phyloP scores from a whole-genome alignment of 2,888 invertebrate genomes.

The Megamerina dolium region DNA sequence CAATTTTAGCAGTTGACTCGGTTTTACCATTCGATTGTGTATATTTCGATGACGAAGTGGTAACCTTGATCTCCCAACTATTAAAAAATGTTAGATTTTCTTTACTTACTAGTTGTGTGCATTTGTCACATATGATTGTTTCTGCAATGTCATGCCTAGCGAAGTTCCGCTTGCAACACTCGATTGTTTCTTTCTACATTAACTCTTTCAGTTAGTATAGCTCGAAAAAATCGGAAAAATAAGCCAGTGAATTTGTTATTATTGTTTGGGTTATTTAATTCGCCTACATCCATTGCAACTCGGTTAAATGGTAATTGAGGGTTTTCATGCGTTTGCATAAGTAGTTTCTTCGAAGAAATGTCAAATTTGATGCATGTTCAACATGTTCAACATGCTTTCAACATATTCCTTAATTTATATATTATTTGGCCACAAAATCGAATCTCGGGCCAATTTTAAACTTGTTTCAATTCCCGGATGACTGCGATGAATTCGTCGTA shows the following conservation, averaged over 20 bases:
- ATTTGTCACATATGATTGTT: not conserved
- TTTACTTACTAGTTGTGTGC: not conserved
- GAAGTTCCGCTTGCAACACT: not conserved
- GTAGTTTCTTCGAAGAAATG: not conserved
- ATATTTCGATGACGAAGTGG: not conserved
- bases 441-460: not conserved
- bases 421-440: constrained; percentile 1
- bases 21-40: constrained; percentile 1
- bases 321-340: constrained; percentile 1
- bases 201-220: not conserved
- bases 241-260: not conserved
- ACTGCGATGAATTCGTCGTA: not conserved
- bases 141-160: not conserved
- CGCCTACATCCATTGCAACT: not conserved
- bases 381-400: not conserved
- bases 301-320: too few species aligned
- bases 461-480: not conserved
- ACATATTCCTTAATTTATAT: not conserved
- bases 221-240: not conserved
- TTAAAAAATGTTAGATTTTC: not conserved
- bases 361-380: not conserved
- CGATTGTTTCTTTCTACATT: not conserved
- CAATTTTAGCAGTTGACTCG: too few species aligned
- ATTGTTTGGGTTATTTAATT: not conserved
- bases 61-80: not conserved